Evolutionary conservation across 2,888 invertebrate genomes (phyloP), one percentile per base, ranked within the genome.

Genomic region (Spilarctia lutea): DNA sequence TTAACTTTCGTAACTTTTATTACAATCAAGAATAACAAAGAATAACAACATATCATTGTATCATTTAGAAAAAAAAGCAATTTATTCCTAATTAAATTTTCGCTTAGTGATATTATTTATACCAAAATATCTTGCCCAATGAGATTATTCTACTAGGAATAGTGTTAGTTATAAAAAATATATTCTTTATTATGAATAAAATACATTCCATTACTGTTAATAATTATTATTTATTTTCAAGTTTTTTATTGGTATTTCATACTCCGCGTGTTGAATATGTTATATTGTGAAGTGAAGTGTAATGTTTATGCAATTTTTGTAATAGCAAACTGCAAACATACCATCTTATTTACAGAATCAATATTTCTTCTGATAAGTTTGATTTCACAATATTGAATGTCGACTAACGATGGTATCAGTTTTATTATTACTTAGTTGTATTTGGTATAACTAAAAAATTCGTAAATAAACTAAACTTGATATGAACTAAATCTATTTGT

Each of bases 31-130:
- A 92, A 93, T 94, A 92, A 90, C 88, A 87, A 91, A 91, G 94
- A 94, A 94, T 94, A 91, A 87, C 78, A 88, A 94, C 94, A 95
- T 95, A 95, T 95, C 95, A 94, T 89, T 88, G 78, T 87, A 87
- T 45, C 63, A 84, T 77, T 80, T 84, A 85, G 82, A 83, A 70
- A 74, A 75, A 78, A 79, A 63, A 60, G 1, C 69, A 72, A 77
- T 76, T 75, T 76, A 75, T 72, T 71, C 68, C 81, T 70, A 66
- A 67, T 74, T 74, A 73, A 56, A 63, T 65, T 75, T 65, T 74
- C 67, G 30, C 39, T 76, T 75, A 79, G 79, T 84, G 79, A 84
- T 82, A 84, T 79, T 81, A 82, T 81, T 81, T 74, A 75, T 77
- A 85, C 79, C 79, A 85, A 82, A 79, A 78, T 73, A 45, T 87